Evolutionary conservation across 92 coral and sea anemone species (phyloP), one percentile per base, ranked within the genome.

Genomic region (Desmophyllum pertusum): DNA sequence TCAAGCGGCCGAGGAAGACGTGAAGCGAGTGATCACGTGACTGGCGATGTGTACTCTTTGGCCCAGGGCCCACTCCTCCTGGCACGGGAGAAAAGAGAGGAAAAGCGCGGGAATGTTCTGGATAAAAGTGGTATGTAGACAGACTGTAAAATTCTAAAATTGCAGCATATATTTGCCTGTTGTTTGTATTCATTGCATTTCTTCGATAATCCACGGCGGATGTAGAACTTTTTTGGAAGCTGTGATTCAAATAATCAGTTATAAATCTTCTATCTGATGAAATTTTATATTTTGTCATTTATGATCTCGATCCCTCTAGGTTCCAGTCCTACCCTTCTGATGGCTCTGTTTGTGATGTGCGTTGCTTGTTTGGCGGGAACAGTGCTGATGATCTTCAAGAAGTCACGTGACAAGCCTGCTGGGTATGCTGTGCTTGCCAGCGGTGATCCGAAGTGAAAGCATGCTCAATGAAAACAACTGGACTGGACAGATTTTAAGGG

Each of bases 1-100:
- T 85, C 89, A 85, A 50, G 57, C 10, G 62, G 35, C 42, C 90
- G 75, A 57, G 36, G 21, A 25, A 86, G 69, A 70, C 90, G 90
- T 73, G 85, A 46, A 31, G 39, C 4, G 33, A 38, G 43, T 27
- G 67, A 27, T 25, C 50, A 61, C 90, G 46, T 78, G 83, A 38
- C 43, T 14, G 71, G 21, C 72, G 38, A n/a, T n/a, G n/a, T 57
- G 69, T 61, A 78, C 29, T 36, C 46, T 11, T 64, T 78, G 51
- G 71, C 36, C 38, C 83, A 78, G 55, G 83, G 83, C 43, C 83
- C 83, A 40, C 45, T 78, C 64, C 64, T 8, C 65, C 79, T 75
- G 8, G 40, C 65, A 4, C 79, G 79, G 3, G 43, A 52, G 39
- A 71, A 71, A 40, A 55, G 76, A 42, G 52, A 71, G 53, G 53